Percentiles rank a stretch among this genome's conserved stretches.
Conservation (phyloP, 2,797 vertebrate genomes). For the Pempheris klunzingeri region DNA sequence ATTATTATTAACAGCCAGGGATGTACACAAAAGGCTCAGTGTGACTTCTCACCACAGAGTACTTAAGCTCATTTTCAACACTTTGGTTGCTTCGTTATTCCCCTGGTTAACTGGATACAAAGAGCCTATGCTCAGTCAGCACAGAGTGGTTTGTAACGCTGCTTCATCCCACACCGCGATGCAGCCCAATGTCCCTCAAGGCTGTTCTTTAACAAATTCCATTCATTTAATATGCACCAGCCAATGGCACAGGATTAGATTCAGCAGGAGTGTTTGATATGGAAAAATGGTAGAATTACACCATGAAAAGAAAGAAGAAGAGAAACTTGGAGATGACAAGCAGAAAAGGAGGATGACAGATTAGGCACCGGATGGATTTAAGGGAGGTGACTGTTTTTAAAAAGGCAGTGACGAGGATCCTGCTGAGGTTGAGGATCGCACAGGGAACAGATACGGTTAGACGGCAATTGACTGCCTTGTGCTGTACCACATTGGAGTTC, state of each 20-base stretch:
- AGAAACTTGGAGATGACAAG: slow-evolving; percentile 27
- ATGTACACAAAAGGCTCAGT: slow-evolving; percentile 29
- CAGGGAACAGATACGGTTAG: slow-evolving; percentile 22
- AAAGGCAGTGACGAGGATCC: slow-evolving; percentile 15
- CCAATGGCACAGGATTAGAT: slow-evolving; percentile 73
- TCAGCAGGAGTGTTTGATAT: slow-evolving; percentile 68
- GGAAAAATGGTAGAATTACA: slow-evolving; percentile 63
- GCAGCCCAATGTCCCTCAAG: slow-evolving; percentile 65
- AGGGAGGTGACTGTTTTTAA: slow-evolving; percentile 29
- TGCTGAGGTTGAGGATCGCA: slow-evolving; percentile 37
- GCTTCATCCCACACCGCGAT: slow-evolving; percentile 59
- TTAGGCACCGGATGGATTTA: slow-evolving; percentile 39
- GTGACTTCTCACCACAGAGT: slow-evolving; percentile 31
- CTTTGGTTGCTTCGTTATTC: slow-evolving; percentile 51
- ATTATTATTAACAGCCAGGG: slow-evolving; percentile 35
- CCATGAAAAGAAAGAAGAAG: slow-evolving; percentile 52
- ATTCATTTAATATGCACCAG: slow-evolving; percentile 76
- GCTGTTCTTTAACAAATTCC: slow-evolving; percentile 73
- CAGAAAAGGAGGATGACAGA: slow-evolving; percentile 47
- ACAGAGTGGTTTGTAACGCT: slow-evolving; percentile 45
- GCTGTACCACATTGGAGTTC: slow-evolving; percentile 51
- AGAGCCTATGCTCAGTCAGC: slow-evolving; percentile 60
- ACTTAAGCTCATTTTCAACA: slow-evolving; percentile 70
- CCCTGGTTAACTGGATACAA: slow-evolving; percentile 57
- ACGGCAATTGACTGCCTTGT: slow-evolving; percentile 49